A percentile compares a stretch with the other conserved stretches of the same genome.
Evolutionary conservation across 1,140 invertebrate genomes (phyloP).

Genomic region (Drosophila orosa): DNA sequence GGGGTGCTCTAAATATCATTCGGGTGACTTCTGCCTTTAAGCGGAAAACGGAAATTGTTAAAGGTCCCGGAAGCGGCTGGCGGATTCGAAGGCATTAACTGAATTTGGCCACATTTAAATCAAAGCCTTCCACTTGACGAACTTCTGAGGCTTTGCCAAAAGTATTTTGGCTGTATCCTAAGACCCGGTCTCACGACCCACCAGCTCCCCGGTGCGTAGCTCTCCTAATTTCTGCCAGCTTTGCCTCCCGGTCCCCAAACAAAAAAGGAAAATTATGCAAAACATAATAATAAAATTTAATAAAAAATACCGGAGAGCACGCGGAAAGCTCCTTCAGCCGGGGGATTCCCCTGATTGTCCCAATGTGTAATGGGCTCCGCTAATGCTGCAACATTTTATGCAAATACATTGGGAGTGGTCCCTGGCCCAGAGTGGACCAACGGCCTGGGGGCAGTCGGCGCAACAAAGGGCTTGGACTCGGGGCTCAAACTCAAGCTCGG

Average conservation of each 20-base stretch:
- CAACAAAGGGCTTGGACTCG: slow-evolving; percentile 13
- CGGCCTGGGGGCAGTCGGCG: not conserved
- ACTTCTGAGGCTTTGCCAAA: slow-evolving; percentile 18
- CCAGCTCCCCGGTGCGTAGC: slow-evolving; percentile 2
- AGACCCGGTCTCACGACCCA: not conserved
- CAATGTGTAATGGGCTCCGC: slow-evolving; percentile 44
- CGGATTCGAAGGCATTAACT: slow-evolving; percentile 10
- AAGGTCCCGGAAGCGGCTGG: slow-evolving; percentile 14
- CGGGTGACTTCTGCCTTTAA: slow-evolving; percentile 15
- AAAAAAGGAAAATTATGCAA: slow-evolving; percentile 72
- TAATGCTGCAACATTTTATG: slow-evolving; percentile 73
- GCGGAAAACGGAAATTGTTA: slow-evolving; percentile 17
- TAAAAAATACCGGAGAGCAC: slow-evolving; percentile 60
- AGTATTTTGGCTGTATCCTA: slow-evolving; percentile 11
- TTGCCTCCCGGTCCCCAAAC: not conserved
- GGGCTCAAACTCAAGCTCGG: not conserved
- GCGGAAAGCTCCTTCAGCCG: not conserved
- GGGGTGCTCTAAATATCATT: slow-evolving; percentile 41
- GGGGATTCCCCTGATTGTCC: slow-evolving; percentile 42
- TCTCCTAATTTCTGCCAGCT: slow-evolving; percentile 23
- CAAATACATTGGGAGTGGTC: slow-evolving; percentile 55
- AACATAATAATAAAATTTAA: slow-evolving; percentile 80
- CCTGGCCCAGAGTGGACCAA: slow-evolving; percentile 12
- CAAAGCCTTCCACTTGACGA: slow-evolving; percentile 36
- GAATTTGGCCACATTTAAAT: slow-evolving; percentile 36